Percentiles rank a stretch among this genome's conserved stretches.
Evolutionary conservation across 1,140 invertebrate genomes (phyloP).

Genomic region (Pseudomyrmex gracilis): DNA sequence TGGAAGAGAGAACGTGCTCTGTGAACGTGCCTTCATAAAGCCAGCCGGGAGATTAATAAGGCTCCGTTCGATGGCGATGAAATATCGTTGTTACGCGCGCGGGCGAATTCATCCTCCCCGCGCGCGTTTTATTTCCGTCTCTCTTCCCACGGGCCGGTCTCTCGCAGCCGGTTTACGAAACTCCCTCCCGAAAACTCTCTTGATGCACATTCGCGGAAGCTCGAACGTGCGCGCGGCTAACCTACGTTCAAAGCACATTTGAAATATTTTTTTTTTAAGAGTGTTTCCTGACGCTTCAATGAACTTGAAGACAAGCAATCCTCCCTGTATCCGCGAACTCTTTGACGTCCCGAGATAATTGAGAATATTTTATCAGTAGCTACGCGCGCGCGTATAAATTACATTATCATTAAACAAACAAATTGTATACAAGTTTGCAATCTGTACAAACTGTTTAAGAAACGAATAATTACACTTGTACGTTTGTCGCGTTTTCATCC

Average conservation of each 20-base stretch:
- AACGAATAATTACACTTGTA: too few relatives aligned
- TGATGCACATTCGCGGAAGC: background rate
- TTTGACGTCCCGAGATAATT: too few relatives aligned
- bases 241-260: too few relatives aligned
- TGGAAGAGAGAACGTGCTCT: too few relatives aligned
- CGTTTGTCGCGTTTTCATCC: too few relatives aligned
- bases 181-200: constrained; percentile 28
- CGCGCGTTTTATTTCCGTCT: constrained; percentile 22
- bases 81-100: constrained; percentile 33
- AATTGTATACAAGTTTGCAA: too few relatives aligned
- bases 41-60: constrained; percentile 15
- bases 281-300: background rate
- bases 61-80: constrained; percentile 19
- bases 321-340: too few relatives aligned
- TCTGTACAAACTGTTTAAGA: too few relatives aligned
- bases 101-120: background rate
- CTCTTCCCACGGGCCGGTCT: constrained; percentile 45
- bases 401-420: too few relatives aligned
- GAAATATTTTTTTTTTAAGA: background rate
- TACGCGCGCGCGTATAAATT: too few relatives aligned
- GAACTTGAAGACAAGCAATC: background rate
- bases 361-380: too few relatives aligned
- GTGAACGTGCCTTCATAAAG: constrained; percentile 26
- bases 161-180: background rate
- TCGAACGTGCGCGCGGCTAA: too few relatives aligned